phyloP scores from a whole-genome alignment of 2,113 vertebrate genomes.

The Pyrgilauda ruficollis region DNA sequence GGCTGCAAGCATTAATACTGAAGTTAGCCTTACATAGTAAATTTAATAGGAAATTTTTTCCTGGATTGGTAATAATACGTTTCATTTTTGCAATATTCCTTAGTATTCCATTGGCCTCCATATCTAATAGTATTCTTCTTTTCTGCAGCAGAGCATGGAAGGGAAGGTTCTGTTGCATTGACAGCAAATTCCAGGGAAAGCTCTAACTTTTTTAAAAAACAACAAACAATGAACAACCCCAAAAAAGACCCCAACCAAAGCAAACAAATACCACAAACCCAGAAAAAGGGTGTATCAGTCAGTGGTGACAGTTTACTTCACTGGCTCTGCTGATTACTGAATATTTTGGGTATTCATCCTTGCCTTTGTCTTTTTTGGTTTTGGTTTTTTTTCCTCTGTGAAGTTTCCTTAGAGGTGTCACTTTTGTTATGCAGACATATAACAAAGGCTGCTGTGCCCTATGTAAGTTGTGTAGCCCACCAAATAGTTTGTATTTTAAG shows the following conservation, averaged over 20 bases:
- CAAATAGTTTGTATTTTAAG: not conserved
- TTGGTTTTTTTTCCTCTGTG: not conserved
- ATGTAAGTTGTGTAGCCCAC: not conserved
- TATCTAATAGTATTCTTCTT: not conserved
- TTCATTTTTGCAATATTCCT: not conserved
- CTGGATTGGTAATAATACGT: not conserved
- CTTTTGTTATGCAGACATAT: not conserved
- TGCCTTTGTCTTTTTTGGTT: not conserved
- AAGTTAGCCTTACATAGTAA: not conserved
- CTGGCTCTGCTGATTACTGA: not conserved
- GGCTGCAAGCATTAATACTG: not conserved
- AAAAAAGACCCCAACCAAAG: not conserved
- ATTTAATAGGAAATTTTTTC: not conserved
- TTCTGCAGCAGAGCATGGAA: not conserved
- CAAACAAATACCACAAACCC: not conserved
- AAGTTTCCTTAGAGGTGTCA: not conserved
- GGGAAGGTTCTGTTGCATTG: not conserved
- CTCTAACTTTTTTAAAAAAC: not conserved
- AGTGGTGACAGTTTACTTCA: not conserved
- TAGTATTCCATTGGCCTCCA: not conserved
- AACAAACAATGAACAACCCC: not conserved
- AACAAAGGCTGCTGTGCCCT: not conserved
- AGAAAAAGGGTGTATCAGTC: accelerated
- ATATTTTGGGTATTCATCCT: not conserved
- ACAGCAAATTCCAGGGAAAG: not conserved